Percentiles rank a stretch among this genome's conserved stretches.
These are phyloP conservation scores for Cladorhizidae sp. DNA, from an alignment of 37 sponge, comb jelly and placozoan genomes.

Conservation along the genomic window DNA sequence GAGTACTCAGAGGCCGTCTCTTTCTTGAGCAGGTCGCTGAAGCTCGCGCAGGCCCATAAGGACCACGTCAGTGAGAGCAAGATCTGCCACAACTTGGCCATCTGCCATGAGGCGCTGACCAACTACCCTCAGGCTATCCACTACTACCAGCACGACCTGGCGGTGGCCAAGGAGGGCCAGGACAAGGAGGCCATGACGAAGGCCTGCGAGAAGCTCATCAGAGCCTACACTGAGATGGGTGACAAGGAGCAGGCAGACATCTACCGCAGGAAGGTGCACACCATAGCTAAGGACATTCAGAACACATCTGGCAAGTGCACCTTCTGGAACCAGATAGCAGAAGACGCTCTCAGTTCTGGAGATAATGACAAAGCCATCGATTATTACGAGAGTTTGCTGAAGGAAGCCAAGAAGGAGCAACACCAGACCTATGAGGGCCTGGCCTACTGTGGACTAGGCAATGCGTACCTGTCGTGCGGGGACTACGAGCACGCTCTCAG, in stretches of 20 bases:
- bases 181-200: conserved; percentile 84
- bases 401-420: conserved; percentile 81
- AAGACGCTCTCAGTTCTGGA: conserved; percentile 63
- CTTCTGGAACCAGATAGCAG: conserved; percentile 84
- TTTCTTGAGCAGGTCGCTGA: conserved; percentile 56
- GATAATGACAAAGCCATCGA: conserved; percentile 79
- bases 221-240: conserved; percentile 69
- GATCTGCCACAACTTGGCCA: conserved; percentile 79
- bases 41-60: conserved; percentile 70
- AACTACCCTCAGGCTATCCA: conserved; percentile 83
- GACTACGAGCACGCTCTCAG: conserved; percentile 83
- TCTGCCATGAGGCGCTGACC: conserved; percentile 83
- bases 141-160: conserved; percentile 81
- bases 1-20: conserved; percentile 61
- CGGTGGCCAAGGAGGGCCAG: conserved; percentile 82
- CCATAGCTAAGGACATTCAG: conserved; percentile 75
- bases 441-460: conserved; percentile 83
- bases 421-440: conserved; percentile 85
- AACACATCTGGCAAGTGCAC: conserved; percentile 72
- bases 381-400: conserved; percentile 81
- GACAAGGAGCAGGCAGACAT: conserved; percentile 83
- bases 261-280: conserved; percentile 69
- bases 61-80: conserved; percentile 67
- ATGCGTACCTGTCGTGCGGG: conserved; percentile 66
- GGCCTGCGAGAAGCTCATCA: conserved; percentile 82